These are phyloP conservation scores for Anaspis maculata DNA, from an alignment of 2,888 invertebrate species.

Conservation along the genomic window DNA sequence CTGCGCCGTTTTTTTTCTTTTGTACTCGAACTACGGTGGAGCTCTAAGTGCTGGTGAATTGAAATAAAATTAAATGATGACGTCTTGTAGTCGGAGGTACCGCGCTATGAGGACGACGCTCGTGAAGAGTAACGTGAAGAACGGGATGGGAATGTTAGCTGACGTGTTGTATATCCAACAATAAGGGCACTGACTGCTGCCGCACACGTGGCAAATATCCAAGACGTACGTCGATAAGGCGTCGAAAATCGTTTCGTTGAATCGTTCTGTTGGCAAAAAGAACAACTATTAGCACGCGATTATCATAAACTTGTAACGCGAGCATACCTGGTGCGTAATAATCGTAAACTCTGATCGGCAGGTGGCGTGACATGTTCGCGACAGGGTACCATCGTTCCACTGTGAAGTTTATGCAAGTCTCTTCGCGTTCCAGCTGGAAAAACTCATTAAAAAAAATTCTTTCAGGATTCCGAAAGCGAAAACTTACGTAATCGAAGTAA, in stretches of 20 bases:
- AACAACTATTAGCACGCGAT: slow-evolving; percentile 3
- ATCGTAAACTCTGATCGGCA: slow-evolving; percentile 86
- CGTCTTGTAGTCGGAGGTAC: slow-evolving; percentile 26
- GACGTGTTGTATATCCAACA: slow-evolving; percentile 80
- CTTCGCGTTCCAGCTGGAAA: slow-evolving; percentile 68
- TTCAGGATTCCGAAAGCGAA: neutral
- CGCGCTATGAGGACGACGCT: slow-evolving; percentile 26
- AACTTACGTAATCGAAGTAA: slow-evolving; percentile 87
- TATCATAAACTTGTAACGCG: slow-evolving; percentile 1
- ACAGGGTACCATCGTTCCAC: slow-evolving; percentile 93
- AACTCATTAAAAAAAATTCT: slow-evolving; percentile 3
- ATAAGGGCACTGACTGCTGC: slow-evolving; percentile 89
- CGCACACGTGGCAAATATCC: slow-evolving; percentile 91
- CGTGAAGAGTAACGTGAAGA: slow-evolving; percentile 26
- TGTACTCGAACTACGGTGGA: too few species aligned
- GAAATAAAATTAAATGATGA: too few species aligned
- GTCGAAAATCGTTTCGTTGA: slow-evolving; percentile 87
- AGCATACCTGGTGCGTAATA: slow-evolving; percentile 86
- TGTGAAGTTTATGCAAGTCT: slow-evolving; percentile 86
- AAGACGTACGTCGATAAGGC: slow-evolving; percentile 76
- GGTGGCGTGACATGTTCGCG: slow-evolving; percentile 90
- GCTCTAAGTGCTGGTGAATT: too few species aligned
- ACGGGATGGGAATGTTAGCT: slow-evolving; percentile 39
- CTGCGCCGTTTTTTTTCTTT: too few species aligned
- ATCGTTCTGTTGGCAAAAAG: slow-evolving; percentile 69